Percentiles rank a stretch among this genome's conserved stretches.
Evolutionary conservation across 2,888 invertebrate genomes (phyloP).

Genomic region (Carabus problematicus): DNA sequence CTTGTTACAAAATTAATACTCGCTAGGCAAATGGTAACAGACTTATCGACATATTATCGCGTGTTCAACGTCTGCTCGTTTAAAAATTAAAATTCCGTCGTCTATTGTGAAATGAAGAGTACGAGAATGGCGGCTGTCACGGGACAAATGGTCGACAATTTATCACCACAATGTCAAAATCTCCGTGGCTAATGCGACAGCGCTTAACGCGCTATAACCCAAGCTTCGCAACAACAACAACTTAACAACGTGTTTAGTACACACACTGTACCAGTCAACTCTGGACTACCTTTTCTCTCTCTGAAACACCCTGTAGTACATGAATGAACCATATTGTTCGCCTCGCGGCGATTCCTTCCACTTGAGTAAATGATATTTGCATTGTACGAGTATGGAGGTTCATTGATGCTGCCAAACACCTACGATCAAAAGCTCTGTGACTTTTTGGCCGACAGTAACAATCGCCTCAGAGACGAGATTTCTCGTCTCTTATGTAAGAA

Average conservation of each 20-base stretch:
- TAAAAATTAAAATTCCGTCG: slow-evolving; percentile 3
- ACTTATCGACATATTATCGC: no score
- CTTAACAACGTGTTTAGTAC: slow-evolving; percentile 45
- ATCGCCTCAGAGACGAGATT: slow-evolving; percentile 10
- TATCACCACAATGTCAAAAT: slow-evolving; percentile 19
- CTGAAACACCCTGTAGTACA: slow-evolving; percentile 29
- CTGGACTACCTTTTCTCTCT: no score
- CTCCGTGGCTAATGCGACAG: not conserved
- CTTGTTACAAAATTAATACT: no score
- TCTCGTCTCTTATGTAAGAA: slow-evolving; percentile 42
- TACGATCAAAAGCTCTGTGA: not conserved
- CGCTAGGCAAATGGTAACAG: no score
- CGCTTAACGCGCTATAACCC: slow-evolving; percentile 11
- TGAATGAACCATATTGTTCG: slow-evolving; percentile 16
- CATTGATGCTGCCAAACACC: not conserved
- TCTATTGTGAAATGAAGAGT: not conserved
- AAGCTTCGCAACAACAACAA: slow-evolving; percentile 36
- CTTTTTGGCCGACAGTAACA: not conserved
- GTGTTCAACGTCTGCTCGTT: no score
- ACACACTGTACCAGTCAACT: slow-evolving; percentile 39
- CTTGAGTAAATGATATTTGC: slow-evolving; percentile 46
- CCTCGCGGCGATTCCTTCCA: slow-evolving; percentile 45
- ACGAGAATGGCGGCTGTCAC: slow-evolving; percentile 12
- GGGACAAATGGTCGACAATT: slow-evolving; percentile 8
- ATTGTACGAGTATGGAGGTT: slow-evolving; percentile 34